Base-by-base conservation (phyloP, 2,113 vertebrate genomes). In the Hirundichthys speculiger region DNA sequence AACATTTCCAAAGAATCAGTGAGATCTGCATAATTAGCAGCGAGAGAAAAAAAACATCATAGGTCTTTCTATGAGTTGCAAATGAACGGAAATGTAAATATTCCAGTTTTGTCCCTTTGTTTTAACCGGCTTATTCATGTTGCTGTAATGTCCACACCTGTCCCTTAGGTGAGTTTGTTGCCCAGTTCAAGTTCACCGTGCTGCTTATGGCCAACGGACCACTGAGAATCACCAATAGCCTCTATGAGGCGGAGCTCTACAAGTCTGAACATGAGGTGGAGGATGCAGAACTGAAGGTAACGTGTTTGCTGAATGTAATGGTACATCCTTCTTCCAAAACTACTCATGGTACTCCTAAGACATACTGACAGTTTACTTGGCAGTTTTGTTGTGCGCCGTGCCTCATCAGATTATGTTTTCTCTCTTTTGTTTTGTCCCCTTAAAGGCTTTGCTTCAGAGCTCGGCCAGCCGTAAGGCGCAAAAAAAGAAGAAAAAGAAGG, bases 401-500 rank as follows among this genome's bases (percentile, higher is more conserved):
- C 11, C 39, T 57, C 12, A 75, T 50, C 5, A 21, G 39, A 22
- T 41, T 12, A 42, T 54, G 27, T 50, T 57, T 34, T 10, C 2
- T 34, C 30, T 34, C 2, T 54, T 67, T 45, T 34, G 9, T 54
- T 67, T 45, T 24, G 40, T 27, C n/a, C 14, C 3, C 1, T 15
- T 77, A 21, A 64, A 99, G 98, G 94, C 95, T 78, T 94, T 99
- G 60, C 93, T 99, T 82, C 95, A 98, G 65, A 99, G 96, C 91
- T 98, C 98, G 40, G 95, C 95, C 64, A 99, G 97, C 90, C 90
- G 98, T 43, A 99, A 97, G 93, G 95, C 96, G 39, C 97, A 99
- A 88, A 99, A 99, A 92, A 99, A 97, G 91, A 99, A 98, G 95
- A 99, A 98, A 94, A 98, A 99, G 94, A 99, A 99, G 96, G 97